Percentiles rank a stretch among this genome's conserved stretches.
These are phyloP conservation scores for Drosophila chauvacae DNA, from an alignment of 1,140 invertebrate genomes.

Conservation along the genomic window DNA sequence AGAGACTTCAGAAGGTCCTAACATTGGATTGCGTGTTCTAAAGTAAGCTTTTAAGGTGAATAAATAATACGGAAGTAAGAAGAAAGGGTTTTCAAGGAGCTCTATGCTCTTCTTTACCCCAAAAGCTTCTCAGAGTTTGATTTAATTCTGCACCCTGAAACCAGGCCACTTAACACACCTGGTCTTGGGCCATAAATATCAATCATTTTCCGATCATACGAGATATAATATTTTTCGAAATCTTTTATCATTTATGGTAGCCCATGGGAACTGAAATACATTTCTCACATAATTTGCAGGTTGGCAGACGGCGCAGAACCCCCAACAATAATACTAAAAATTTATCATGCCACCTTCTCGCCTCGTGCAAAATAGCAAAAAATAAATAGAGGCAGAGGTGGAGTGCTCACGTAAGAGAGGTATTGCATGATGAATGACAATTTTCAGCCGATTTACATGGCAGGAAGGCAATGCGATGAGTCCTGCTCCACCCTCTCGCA, in stretches of 20 bases:
- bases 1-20: background rate
- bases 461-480: constrained; percentile 32
- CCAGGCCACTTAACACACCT: constrained; percentile 28
- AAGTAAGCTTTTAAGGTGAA: too few species aligned
- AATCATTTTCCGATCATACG: constrained; percentile 23
- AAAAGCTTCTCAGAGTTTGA: background rate
- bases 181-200: constrained; percentile 32
- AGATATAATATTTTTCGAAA: constrained; percentile 23
- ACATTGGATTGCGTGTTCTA: background rate
- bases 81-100: too few species aligned
- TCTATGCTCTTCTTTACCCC: background rate
- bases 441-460: constrained; percentile 66
- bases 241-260: constrained; percentile 32
- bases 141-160: background rate
- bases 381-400: background rate
- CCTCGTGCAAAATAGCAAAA: constrained; percentile 4
- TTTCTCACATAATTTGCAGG: constrained; percentile 55
- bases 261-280: background rate
- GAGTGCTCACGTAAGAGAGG: constrained; percentile 5
- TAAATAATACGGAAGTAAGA: background rate
- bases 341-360: constrained; percentile 37
- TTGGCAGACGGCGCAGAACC: constrained; percentile 16
- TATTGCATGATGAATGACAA: constrained; percentile 73
- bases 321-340: constrained; percentile 56
- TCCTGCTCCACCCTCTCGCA: constrained; percentile 3